Conservation (phyloP, 2,797 vertebrate genomes). For the Falco columbarius region DNA sequence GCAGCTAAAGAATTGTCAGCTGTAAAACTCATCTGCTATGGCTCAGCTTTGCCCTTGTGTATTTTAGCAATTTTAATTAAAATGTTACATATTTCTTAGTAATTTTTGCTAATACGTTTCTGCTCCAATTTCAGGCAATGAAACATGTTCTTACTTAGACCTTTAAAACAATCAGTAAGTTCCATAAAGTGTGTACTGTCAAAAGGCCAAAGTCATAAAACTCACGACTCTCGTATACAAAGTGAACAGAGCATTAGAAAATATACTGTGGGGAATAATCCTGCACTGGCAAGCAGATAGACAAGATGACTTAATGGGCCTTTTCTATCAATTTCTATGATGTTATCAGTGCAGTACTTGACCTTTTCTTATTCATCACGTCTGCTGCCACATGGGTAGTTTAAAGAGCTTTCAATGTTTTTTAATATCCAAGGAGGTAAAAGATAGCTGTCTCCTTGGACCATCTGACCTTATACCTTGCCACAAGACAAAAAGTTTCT, state of each 20-base stretch:
- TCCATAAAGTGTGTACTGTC: neutral
- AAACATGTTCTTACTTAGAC: slow-evolving; percentile 4
- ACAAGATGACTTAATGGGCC: neutral
- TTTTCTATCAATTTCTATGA: neutral
- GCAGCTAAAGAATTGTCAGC: neutral
- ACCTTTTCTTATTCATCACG: neutral
- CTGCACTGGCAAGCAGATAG: neutral
- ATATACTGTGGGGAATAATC: slow-evolving; percentile 9
- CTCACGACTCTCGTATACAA: neutral
- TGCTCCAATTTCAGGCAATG: slow-evolving; percentile 18
- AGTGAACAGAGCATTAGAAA: neutral
- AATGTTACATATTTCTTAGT: slow-evolving; percentile 37
- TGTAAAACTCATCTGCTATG: neutral
- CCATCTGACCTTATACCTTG: neutral
- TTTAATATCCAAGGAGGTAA: neutral
- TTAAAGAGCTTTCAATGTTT: neutral
- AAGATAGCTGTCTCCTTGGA: neutral
- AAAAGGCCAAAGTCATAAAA: slow-evolving; percentile 57
- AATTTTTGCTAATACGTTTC: slow-evolving; percentile 34
- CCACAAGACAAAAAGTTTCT: neutral
- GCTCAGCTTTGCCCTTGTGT: slow-evolving; percentile 24
- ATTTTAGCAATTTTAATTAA: slow-evolving; percentile 43
- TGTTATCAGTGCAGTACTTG: neutral
- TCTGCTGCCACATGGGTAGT: neutral
- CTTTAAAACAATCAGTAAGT: slow-evolving; percentile 36